Evolutionary conservation across 2,888 invertebrate species (phyloP).

Genomic region (Pollenia labialis): DNA sequence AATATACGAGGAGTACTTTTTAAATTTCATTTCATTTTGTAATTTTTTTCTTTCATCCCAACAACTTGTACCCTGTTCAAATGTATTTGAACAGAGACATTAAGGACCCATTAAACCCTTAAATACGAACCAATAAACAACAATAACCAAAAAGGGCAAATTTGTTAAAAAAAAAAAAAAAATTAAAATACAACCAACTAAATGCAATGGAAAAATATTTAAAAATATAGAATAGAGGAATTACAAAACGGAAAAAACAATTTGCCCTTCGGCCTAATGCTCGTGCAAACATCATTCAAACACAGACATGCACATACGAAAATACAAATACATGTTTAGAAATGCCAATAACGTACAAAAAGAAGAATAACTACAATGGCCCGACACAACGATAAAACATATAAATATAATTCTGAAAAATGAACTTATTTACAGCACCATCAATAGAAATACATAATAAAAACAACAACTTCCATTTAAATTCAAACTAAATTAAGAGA

Average conservation of each 20-base stretch:
- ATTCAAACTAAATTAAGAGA: conserved; percentile 77
- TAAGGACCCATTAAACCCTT: conserved; percentile 57
- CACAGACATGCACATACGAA: not conserved
- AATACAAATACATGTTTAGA: not conserved
- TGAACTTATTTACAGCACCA: conserved; percentile 20
- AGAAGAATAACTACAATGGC: not conserved
- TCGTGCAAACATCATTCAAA: not conserved
- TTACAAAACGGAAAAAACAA: conserved; percentile 34
- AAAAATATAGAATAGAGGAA: conserved; percentile 13
- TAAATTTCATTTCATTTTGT: conserved; percentile 28
- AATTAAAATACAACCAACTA: conserved; percentile 8
- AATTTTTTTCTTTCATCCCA: not conserved
- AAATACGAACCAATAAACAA: conserved; percentile 56
- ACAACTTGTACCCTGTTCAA: too few species aligned
- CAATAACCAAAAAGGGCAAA: conserved; percentile 29
- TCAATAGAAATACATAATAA: conserved; percentile 20
- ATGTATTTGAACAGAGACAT: conserved; percentile 23
- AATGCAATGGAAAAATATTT: conserved; percentile 46
- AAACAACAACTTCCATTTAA: conserved; percentile 65
- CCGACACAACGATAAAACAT: conserved; percentile 27
- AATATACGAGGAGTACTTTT: conserved; percentile 12
- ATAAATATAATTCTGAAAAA: conserved; percentile 42
- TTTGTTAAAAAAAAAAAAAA: not conserved
- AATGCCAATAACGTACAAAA: not conserved
- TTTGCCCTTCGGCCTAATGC: conserved; percentile 38